Evolutionary conservation across 2,797 vertebrate species (phyloP).

Genomic region (Chelon auratus): DNA sequence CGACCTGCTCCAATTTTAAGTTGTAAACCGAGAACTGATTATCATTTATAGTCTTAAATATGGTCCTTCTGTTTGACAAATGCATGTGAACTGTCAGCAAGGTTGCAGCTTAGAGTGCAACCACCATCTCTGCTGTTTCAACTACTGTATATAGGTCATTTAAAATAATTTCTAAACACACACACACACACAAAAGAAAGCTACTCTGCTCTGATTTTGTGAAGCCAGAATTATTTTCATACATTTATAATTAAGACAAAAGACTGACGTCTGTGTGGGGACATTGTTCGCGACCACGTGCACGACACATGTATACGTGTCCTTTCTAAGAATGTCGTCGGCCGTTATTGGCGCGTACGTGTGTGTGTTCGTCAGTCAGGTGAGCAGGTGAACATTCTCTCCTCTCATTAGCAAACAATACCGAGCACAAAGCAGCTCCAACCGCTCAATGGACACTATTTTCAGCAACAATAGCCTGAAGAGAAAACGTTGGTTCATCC

Average conservation of each 20-base stretch:
- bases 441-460: slow-evolving; percentile 70
- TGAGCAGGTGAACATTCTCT: slow-evolving; percentile 83
- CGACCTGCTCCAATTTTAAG: too few species aligned
- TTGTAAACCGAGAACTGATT: too few species aligned
- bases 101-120: background rate
- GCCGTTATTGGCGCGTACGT: background rate
- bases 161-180: background rate
- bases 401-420: slow-evolving; percentile 72
- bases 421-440: slow-evolving; percentile 71
- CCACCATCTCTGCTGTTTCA: background rate
- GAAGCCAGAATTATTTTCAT: background rate
- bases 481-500: slow-evolving; percentile 53
- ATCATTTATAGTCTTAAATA: too few species aligned
- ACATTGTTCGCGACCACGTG: background rate
- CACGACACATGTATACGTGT: background rate
- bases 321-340: background rate
- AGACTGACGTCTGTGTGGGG: background rate
- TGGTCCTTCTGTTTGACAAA: too few species aligned
- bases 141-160: background rate
- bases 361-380: slow-evolving; percentile 64
- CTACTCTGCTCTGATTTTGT: background rate
- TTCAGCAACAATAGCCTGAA: slow-evolving; percentile 70
- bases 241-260: background rate
- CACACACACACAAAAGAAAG: background rate
- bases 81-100: too few species aligned